Percentiles rank a stretch among this genome's conserved stretches.
These are phyloP conservation scores for Branchinecta lynchi DNA, from an alignment of 1,140 invertebrate species.

Conservation along the genomic window DNA sequence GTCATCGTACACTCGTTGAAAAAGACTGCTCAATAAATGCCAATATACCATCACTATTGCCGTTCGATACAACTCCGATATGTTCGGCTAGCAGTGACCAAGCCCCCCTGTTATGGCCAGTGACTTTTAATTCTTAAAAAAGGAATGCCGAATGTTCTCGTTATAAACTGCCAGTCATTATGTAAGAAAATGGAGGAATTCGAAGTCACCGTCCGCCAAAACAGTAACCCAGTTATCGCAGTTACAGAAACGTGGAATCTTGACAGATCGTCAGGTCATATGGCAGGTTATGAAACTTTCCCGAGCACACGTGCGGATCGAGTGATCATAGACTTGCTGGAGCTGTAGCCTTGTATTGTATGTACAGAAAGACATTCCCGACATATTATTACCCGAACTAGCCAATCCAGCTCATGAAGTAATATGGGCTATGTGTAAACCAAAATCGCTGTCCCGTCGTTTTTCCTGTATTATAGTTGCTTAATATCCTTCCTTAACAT, in stretches of 20 bases:
- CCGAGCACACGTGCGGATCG: slow-evolving; percentile 4
- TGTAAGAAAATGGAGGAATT: too few relatives aligned
- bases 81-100: too few relatives aligned
- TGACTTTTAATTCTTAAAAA: too few relatives aligned
- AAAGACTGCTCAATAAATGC: slow-evolving; percentile 1
- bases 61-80: neutral
- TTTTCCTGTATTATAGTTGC: slow-evolving; percentile 10
- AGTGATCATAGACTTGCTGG: neutral
- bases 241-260: slow-evolving; percentile 6
- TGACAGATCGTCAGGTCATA: slow-evolving; percentile 5
- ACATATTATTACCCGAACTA: slow-evolving; percentile 2
- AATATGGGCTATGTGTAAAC: slow-evolving; percentile 1
- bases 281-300: slow-evolving; percentile 5
- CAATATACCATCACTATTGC: neutral
- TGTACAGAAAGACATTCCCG: slow-evolving; percentile 4
- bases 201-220: slow-evolving; percentile 1
- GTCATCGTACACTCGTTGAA: neutral
- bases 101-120: too few relatives aligned
- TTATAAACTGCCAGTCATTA: too few relatives aligned
- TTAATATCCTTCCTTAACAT: too few relatives aligned
- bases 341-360: neutral
- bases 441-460: neutral
- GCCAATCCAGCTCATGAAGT: slow-evolving; percentile 5
- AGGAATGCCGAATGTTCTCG: too few relatives aligned
- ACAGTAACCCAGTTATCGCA: slow-evolving; percentile 5